Percentiles rank a stretch among this genome's conserved stretches.
These are phyloP conservation scores for Eudasyphora cyanicolor DNA, from an alignment of 2,888 invertebrate genomes.

Conservation along the genomic window DNA sequence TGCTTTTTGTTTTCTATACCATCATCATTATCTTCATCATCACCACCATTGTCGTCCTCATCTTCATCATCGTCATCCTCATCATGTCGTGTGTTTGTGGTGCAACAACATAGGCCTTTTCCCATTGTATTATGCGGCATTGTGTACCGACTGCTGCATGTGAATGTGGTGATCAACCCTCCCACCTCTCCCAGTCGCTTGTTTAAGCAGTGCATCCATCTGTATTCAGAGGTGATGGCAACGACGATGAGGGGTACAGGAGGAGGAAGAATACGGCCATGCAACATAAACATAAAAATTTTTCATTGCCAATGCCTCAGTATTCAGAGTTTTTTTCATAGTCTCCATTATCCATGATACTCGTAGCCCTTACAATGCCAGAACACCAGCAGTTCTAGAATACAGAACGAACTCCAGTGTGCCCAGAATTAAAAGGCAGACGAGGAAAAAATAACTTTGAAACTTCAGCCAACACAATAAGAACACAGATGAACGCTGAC, in stretches of 20 bases:
- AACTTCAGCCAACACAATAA: slow-evolving; percentile 11
- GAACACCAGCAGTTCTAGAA: neutral
- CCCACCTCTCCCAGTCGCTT: neutral
- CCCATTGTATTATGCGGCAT: slow-evolving; percentile 15
- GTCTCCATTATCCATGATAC: slow-evolving; percentile 19
- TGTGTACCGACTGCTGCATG: neutral
- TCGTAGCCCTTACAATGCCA: slow-evolving; percentile 20
- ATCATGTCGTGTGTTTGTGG: neutral
- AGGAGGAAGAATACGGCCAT: too few species aligned
- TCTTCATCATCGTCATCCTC: neutral
- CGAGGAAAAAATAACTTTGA: slow-evolving; percentile 1
- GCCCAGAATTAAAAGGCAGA: slow-evolving; percentile 13
- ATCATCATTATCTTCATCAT: neutral
- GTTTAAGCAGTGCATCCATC: neutral
- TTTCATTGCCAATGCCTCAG: slow-evolving; percentile 65
- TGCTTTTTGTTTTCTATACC: slow-evolving; percentile 1
- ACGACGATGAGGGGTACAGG: too few species aligned
- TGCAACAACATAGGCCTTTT: neutral
- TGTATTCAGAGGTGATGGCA: neutral
- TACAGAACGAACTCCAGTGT: neutral
- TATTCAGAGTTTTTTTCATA: slow-evolving; percentile 21
- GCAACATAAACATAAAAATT: slow-evolving; percentile 45
- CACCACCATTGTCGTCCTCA: neutral
- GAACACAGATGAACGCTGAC: too few species aligned
- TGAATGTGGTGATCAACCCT: too few species aligned